phyloP scores from a whole-genome alignment of 2,888 invertebrate genomes.

The Norana najaformis region DNA sequence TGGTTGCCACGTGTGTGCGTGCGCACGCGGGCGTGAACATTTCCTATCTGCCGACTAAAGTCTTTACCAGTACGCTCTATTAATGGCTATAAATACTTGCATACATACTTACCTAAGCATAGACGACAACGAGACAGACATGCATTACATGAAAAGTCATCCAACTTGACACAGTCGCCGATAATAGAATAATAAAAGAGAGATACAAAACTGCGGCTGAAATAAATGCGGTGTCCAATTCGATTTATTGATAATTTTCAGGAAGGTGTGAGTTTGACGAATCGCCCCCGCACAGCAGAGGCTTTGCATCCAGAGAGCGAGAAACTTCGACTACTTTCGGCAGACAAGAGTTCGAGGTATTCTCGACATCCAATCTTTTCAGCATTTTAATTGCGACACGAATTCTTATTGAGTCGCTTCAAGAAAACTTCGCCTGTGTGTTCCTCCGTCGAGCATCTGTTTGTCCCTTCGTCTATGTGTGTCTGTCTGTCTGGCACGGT shows the following conservation, averaged over 20 bases:
- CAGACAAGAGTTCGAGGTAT: background rate
- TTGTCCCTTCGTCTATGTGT: background rate
- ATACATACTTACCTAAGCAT: too few species aligned
- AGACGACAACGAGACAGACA: too few species aligned
- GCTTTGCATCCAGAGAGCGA: background rate
- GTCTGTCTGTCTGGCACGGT: background rate
- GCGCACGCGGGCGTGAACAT: too few species aligned
- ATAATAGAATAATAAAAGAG: too few species aligned
- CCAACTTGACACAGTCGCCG: too few species aligned
- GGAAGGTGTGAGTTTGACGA: background rate
- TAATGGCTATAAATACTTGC: too few species aligned
- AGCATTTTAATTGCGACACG: background rate
- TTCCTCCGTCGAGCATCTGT: background rate
- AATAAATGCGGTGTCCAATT: background rate
- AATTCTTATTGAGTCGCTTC: background rate
- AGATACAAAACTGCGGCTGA: background rate
- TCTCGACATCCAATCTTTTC: background rate
- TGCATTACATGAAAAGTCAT: too few species aligned
- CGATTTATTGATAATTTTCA: conserved; percentile 17
- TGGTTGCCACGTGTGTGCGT: too few species aligned
- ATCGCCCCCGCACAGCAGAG: background rate
- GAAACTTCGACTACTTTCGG: background rate
- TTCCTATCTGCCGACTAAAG: too few species aligned
- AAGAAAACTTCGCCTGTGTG: too few species aligned
- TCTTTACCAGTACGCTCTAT: too few species aligned